Evolutionary conservation across 2,888 invertebrate genomes (phyloP).

Genomic region (Stegophylla sp.): DNA sequence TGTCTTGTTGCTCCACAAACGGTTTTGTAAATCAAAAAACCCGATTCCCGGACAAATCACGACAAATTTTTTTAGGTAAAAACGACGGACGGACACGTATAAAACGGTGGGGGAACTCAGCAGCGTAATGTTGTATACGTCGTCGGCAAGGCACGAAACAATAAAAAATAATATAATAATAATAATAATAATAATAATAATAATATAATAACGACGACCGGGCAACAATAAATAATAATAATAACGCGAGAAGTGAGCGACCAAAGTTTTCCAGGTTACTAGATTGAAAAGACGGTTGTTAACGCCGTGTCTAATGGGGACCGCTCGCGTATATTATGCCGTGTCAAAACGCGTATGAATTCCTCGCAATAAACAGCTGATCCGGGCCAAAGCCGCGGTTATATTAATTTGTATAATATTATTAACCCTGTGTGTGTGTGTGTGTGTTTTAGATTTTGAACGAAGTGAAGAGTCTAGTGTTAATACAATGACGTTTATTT

Average conservation of each 20-base stretch:
- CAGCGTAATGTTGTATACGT: background rate
- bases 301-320: slow-evolving; percentile 29
- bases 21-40: background rate
- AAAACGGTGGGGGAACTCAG: slow-evolving; percentile 12
- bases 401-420: too few relatives aligned
- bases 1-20: slow-evolving; percentile 20
- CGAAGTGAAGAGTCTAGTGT: too few relatives aligned
- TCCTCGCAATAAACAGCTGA: background rate
- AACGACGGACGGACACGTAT: background rate
- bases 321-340: too few relatives aligned
- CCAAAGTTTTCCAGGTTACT: slow-evolving; percentile 49
- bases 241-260: background rate
- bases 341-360: slow-evolving; percentile 35
- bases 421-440: too few relatives aligned
- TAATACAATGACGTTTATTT: too few relatives aligned
- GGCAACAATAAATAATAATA: background rate
- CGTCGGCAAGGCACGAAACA: background rate
- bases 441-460: too few relatives aligned
- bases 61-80: too few relatives aligned
- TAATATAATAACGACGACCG: slow-evolving; percentile 1
- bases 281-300: slow-evolving; percentile 25
- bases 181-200: slow-evolving; percentile 22
- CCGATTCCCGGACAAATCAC: slow-evolving; percentile 19
- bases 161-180: background rate
- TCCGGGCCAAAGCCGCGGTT: background rate